Evolutionary conservation across 2,797 vertebrate species (phyloP).

Genomic region (Tolypeutes matacus): DNA sequence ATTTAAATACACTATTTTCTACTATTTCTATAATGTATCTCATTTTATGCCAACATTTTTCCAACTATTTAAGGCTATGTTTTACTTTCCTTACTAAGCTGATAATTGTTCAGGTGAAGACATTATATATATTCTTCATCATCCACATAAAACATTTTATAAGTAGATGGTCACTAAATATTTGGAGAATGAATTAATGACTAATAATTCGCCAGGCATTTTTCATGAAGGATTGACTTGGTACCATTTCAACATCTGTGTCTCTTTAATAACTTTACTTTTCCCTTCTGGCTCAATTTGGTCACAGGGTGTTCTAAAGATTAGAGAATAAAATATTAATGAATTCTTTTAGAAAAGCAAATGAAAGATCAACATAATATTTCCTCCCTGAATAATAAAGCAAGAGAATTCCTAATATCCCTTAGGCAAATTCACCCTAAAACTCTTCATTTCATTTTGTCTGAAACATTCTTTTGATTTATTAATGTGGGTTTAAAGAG

Average conservation of each 20-base stretch:
- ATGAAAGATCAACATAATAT: slow-evolving; percentile 84
- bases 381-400: slow-evolving; percentile 80
- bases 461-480: slow-evolving; percentile 81
- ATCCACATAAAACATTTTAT: neutral
- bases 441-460: slow-evolving; percentile 80
- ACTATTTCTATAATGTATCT: neutral
- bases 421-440: slow-evolving; percentile 78
- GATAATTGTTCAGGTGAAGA: neutral
- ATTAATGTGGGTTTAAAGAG: slow-evolving; percentile 77
- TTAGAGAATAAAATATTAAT: slow-evolving; percentile 85
- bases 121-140: neutral
- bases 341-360: slow-evolving; percentile 78
- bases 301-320: slow-evolving; percentile 75
- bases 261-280: slow-evolving; percentile 76
- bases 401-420: slow-evolving; percentile 77
- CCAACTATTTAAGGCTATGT: neutral
- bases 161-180: neutral
- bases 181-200: slow-evolving; percentile 44
- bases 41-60: neutral
- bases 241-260: slow-evolving; percentile 70
- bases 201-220: neutral
- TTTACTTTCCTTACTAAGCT: slow-evolving; percentile 15
- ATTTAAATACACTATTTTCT: neutral
- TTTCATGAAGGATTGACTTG: slow-evolving; percentile 58
- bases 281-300: slow-evolving; percentile 75